Evolutionary conservation across 2,113 vertebrate genomes (phyloP), one percentile per base, ranked within the genome.

Genomic region (Anolis sagrei): DNA sequence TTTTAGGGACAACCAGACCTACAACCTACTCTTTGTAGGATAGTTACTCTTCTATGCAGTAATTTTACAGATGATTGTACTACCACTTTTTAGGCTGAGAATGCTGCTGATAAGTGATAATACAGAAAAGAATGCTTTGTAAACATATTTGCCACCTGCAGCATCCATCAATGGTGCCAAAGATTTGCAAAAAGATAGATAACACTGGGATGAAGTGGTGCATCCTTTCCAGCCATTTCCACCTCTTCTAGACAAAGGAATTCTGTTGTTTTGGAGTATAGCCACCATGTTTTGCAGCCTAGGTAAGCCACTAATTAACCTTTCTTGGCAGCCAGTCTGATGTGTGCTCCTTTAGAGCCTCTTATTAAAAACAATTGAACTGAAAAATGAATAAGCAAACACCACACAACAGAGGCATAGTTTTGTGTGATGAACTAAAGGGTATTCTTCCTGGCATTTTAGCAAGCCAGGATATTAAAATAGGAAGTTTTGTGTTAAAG

Each of bases 61-160:
- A 0, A 6, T 78, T 80, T 89, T 90, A 82, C 82, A 92, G 87
- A 83, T 85, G 11, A 72, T 54, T 86, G 49, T 76, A 82, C 8
- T 84, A 74, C 76, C 61, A 87, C 32, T 51, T 79, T 44, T 68
- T 16, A 68, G 78, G 87, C 58, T 76, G 85, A 83, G 73, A 51
- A 78, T 89, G 86, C 90, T 86, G 76, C 82, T 79, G 86, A 88
- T 75, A 51, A 74, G 61, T 68, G 64, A 68, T 68, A 68, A 68
- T 2, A 77, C 83, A 91, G 85, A 68, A 75, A 90, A 48, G n/a
- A 86, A 85, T 85, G 87, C 87, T 79, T 82, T 83, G 92, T 86
- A 44, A 91, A 92, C 81, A 72, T 85, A 84, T 87, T 13, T 83
- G 77, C 48, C 36, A 64, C 1, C 82, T 88, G 86, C 88, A 92